Base-by-base conservation (phyloP, 2,888 invertebrate genomes). In the Rotaria macrura region DNA sequence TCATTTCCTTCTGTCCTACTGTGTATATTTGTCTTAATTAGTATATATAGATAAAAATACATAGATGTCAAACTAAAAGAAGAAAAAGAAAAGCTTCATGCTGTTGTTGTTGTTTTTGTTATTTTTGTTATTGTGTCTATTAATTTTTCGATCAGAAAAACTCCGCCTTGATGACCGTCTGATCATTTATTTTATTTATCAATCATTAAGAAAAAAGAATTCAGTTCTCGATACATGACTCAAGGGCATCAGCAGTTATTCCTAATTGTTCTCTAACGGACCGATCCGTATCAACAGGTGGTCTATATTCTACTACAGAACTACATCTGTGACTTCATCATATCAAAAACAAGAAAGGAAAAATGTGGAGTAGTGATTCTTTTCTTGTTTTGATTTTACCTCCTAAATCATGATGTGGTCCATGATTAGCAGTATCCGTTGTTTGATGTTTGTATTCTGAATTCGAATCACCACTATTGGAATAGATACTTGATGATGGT, bases 381-480 rank as follows among this genome's bases (percentile, higher is more conserved):
- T 47, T 4, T 52, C 1, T 52, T 52, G 17, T 52, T 10, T 4
- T 10, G 5, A 23, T 65, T n/a, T 29, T 72, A 72, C 72, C 72
- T 72, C 38, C 72, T 72, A 72, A 40, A 23, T 72, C 72, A 38
- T 72, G 72, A 38, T 34, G 40, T 6, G 17, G 47, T 47, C 47
- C 38, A 23, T 20, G 4, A 38, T 72, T 20, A 72, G 38, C 38
- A 14, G 5, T 20, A 57, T 57, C 55, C 1, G 29, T 57, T 57
- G n/a, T 57, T 57, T 57, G 55, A 40, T 72, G 72, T 72, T 72
- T 72, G 38, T 72, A 72, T 34, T 72, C 72, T 2, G 55, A 57
- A 72, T 72, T 72, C n/a, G 72, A 72, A 72, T 72, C 72, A 72
- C 72, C 40, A 40, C 72, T 72, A 72, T 72, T 72, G 5, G 72